These are phyloP conservation scores for Philotrypesis tridentata DNA, from an alignment of 1,140 invertebrate genomes.

Conservation along the genomic window DNA sequence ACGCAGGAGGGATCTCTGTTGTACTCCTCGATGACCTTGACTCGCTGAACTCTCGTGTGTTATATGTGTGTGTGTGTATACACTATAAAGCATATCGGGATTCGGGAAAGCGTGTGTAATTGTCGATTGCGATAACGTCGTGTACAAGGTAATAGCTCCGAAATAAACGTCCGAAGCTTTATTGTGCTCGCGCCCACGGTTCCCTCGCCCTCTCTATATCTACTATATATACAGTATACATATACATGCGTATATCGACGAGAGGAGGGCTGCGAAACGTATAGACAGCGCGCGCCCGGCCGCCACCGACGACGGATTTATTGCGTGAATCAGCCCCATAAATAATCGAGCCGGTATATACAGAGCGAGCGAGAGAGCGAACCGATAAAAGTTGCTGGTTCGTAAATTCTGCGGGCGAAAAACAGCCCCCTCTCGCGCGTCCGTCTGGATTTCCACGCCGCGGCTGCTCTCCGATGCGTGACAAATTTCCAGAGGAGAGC, in stretches of 20 bases:
- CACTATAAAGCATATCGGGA: background rate
- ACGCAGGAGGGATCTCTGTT: background rate
- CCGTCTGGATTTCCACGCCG: background rate
- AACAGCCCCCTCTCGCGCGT: background rate
- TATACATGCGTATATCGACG: too few relatives aligned
- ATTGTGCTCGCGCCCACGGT: background rate
- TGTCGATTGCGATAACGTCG: background rate
- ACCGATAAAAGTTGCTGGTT: slow-evolving; percentile 39
- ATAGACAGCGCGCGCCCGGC: too few relatives aligned
- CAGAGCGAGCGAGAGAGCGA: background rate
- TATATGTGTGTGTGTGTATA: background rate
- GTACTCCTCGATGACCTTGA: slow-evolving; percentile 17
- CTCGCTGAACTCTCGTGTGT: background rate
- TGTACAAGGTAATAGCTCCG: background rate
- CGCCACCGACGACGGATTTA: background rate
- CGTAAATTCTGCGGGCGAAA: background rate
- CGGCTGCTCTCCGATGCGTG: background rate
- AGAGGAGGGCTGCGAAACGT: too few relatives aligned
- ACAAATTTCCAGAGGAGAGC: background rate
- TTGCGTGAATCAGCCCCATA: slow-evolving; percentile 44
- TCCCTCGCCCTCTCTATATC: background rate
- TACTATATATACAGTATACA: background rate
- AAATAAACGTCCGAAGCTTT: background rate
- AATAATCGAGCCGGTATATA: slow-evolving; percentile 7
- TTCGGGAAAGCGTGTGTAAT: background rate